These are phyloP conservation scores for Eptatretus atami DNA, from an alignment of 2,797 vertebrate genomes.

Conservation along the genomic window DNA sequence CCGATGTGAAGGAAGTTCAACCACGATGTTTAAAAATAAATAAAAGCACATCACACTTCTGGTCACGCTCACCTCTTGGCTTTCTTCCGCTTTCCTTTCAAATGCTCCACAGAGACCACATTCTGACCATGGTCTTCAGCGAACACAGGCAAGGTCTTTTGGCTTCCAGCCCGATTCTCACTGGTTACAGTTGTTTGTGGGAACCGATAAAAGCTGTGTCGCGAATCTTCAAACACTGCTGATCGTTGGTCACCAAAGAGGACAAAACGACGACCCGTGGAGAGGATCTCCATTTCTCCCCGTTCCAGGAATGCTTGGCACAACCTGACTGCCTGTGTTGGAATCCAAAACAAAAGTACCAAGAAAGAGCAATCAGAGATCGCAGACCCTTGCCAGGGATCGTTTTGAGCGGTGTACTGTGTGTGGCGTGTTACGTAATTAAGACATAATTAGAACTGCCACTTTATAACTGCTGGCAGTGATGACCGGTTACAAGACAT, in stretches of 20 bases:
- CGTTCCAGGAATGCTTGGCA: constrained; percentile 86
- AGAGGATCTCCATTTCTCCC: constrained; percentile 60
- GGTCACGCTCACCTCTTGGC: constrained; percentile 13
- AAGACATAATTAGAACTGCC: neutral
- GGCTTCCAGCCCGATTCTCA: constrained; percentile 20
- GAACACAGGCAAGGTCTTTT: neutral
- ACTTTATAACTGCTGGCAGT: too few relatives aligned
- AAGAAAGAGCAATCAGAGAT: neutral
- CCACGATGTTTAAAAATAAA: neutral
- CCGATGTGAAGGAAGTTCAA: neutral
- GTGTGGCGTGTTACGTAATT: neutral
- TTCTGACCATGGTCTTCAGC: neutral
- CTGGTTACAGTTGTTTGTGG: constrained; percentile 13
- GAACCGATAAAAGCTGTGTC: constrained; percentile 64
- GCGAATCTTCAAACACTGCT: constrained; percentile 53
- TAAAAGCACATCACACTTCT: constrained; percentile 6
- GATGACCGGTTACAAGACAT: too few relatives aligned
- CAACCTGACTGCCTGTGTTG: constrained; percentile 51
- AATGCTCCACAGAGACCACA: constrained; percentile 9
- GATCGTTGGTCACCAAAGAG: constrained; percentile 66
- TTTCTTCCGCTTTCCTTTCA: constrained; percentile 13
- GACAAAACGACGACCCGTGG: constrained; percentile 40
- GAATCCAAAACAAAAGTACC: constrained; percentile 9
- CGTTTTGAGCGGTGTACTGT: neutral
- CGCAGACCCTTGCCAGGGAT: neutral